Evolutionary conservation across 2,888 invertebrate genomes (phyloP).

Genomic region (Amblyjoppa proteus): DNA sequence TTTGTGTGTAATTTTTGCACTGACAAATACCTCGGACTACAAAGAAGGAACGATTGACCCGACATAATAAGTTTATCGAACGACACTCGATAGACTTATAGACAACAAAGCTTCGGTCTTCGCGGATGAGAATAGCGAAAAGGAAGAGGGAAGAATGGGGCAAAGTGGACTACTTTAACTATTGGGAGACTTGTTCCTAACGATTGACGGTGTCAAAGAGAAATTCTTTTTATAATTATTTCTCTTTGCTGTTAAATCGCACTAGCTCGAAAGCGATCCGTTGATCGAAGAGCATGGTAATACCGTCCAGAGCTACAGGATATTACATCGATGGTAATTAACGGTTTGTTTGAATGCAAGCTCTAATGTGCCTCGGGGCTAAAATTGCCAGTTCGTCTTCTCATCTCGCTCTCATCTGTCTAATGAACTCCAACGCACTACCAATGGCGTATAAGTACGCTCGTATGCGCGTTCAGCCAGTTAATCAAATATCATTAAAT

Average conservation of each 20-base stretch:
- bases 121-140: too few species aligned
- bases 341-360: slow-evolving; percentile 60
- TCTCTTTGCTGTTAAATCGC: not conserved
- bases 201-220: not conserved
- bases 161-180: too few species aligned
- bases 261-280: not conserved
- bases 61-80: not conserved
- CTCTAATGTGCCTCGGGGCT: slow-evolving; percentile 49
- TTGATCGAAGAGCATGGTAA: not conserved
- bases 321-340: slow-evolving; percentile 58
- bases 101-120: not conserved
- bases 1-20: not conserved
- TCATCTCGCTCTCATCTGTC: slow-evolving; percentile 45
- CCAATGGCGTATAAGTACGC: slow-evolving; percentile 50
- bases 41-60: not conserved
- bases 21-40: not conserved
- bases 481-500: slow-evolving; percentile 69
- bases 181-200: too few species aligned
- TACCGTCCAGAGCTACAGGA: slow-evolving; percentile 59
- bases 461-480: slow-evolving; percentile 64
- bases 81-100: not conserved
- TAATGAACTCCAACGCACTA: slow-evolving; percentile 47
- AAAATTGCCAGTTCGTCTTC: slow-evolving; percentile 63
- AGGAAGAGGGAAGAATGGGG: too few species aligned
- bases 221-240: not conserved